Evolutionary conservation across 2,797 vertebrate species (phyloP), one percentile per base, ranked within the genome.

Genomic region (Calcarius lapponicus): DNA sequence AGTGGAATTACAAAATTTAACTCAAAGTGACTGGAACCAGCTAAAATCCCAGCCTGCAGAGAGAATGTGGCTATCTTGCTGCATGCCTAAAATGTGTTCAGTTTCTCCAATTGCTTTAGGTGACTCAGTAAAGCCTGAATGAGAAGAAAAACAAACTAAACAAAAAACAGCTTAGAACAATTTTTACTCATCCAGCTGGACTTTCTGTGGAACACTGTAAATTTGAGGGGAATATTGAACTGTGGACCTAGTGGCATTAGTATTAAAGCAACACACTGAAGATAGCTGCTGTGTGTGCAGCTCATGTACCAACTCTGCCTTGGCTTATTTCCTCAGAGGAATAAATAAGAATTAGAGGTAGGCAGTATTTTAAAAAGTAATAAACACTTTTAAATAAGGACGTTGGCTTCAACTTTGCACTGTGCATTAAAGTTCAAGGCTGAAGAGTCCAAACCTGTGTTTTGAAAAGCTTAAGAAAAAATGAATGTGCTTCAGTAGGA

Each of bases 341-440:
- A 85, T 73, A 80, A 89, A 48, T 29, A 51, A 58, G 16, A 65
- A 42, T 47, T 50, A 71, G 71, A 75, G 7, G 17, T 50, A 42
- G 29, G 36, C 13, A 64, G 28, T 31, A 53, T 51, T 53, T 28
- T 7, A 43, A 72, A 72, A 79, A 42, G 6, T 11, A 57, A 3
- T 13, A 5, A 61, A 32, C 31, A 20, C 13, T 82, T 89, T 70
- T 29, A 43, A 34, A 48, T 51, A 60, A 75, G 76, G 58, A 42
- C 24, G 79, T 60, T 11, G 26, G 38, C 53, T 84, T 58, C 1
- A 4, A 64, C 42, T 85, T 87, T 80, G 54, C 3, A 0, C 17
- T 53, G 17, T 24, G 7, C 24, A 15, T 29, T 57, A 65, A 47
- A 0, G 0, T 25, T 53, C 0, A 2, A 70, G 43, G 45, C 13